phyloP scores from a whole-genome alignment of 2,113 vertebrate species.

The Bufo bufo region DNA sequence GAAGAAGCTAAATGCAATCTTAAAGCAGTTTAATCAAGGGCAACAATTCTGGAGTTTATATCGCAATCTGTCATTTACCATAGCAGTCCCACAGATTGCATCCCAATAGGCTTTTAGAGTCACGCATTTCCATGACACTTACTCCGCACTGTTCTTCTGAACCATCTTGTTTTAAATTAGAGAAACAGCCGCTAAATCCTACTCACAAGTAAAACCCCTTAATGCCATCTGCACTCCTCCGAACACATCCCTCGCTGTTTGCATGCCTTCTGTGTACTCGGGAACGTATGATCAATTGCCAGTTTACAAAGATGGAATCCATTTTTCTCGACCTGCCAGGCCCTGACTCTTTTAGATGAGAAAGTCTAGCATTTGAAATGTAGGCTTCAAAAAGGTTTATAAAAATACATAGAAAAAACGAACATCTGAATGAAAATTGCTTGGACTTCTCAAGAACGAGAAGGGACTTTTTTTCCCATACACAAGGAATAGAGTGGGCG shows the following conservation, averaged over 20 bases:
- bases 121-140: conserved; percentile 16
- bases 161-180: conserved; percentile 24
- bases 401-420: background rate
- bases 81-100: conserved; percentile 14
- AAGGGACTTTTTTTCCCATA: background rate
- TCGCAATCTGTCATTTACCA: conserved; percentile 44
- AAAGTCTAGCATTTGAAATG: background rate
- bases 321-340: background rate
- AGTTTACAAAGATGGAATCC: background rate
- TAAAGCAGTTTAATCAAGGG: conserved; percentile 2
- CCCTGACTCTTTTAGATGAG: background rate
- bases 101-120: conserved; percentile 23
- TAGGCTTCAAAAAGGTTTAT: background rate
- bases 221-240: background rate
- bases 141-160: background rate
- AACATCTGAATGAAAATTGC: conserved; percentile 12
- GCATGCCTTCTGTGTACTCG: background rate
- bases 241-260: background rate
- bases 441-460: background rate
- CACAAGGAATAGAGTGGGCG: background rate
- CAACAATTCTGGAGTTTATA: conserved; percentile 33
- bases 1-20: conserved; percentile 25
- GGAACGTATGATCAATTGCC: background rate
- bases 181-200: conserved; percentile 21
- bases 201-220: background rate